Evolutionary conservation across 2,113 vertebrate genomes (phyloP), one percentile per base, ranked within the genome.

Genomic region (Peromyscus leucopus): DNA sequence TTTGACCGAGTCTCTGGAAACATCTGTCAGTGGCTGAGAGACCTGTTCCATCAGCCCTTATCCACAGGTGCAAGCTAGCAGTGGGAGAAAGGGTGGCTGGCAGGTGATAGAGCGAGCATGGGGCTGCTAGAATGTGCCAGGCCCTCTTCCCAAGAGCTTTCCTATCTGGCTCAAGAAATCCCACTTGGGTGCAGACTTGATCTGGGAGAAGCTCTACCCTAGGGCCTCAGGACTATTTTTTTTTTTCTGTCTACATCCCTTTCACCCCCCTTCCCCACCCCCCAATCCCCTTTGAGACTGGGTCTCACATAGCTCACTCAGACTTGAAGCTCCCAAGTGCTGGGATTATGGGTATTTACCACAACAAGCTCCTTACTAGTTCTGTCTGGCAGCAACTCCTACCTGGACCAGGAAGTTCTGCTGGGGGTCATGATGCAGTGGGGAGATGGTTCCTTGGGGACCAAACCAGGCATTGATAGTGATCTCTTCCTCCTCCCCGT

Each of bases 381-480:
- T 0, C 0, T 0, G 22, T 42, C 83, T 15, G 22, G 31, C 0
- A 8, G 48, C 11, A 5, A 7, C 28, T 42, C 97, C 91, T 39
- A 99, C 99, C 99, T 99, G 99, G 2, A 98, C 99, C 90, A 99
- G 98, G 93, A 99, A 99, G 97, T 99, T 99, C 94, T 99, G 99
- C 97, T 99, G 99, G 15, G 99, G 99, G 96, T 99, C 99, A 76
- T 99, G 99, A 96, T 99, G 99, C 42, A 99, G 99, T 3, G 99
- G 99, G 61, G 99, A 99, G 65, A 99, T 80, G 0, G 99, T 99
- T 59, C 99, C 99, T 57, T 93, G 96, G 28, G 99, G 99, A 15
- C 99, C 99, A 82, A 99, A 99, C 99, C 99, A 99, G 42, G 99
- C 99, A 0, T 99, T 99, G 22, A 99, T 98, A 21, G 99, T 99